Evolutionary conservation across 2,888 invertebrate species (phyloP).

Genomic region (Epinotia demarniana): DNA sequence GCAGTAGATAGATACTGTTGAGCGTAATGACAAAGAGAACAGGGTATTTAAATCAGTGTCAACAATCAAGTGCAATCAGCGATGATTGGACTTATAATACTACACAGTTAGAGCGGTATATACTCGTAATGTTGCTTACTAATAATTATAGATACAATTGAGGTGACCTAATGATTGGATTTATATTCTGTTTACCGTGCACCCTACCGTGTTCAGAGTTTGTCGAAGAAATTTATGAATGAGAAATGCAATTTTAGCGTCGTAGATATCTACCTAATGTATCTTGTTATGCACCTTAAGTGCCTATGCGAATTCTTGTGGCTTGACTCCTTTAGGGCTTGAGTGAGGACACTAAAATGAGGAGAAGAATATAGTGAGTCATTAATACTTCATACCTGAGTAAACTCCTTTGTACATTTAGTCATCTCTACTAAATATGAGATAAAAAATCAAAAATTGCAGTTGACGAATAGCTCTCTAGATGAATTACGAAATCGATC

Average conservation of each 20-base stretch:
- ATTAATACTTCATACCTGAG: no score
- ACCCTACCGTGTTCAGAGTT: neutral
- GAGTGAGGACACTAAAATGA: no score
- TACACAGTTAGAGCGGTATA: constrained; percentile 11
- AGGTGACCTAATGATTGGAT: neutral
- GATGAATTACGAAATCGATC: constrained; percentile 19
- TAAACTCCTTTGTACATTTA: neutral
- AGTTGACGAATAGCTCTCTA: neutral
- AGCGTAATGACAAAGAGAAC: constrained; percentile 25
- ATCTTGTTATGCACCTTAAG: no score
- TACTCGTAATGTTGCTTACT: neutral
- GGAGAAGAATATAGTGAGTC: no score
- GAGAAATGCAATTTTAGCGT: no score
- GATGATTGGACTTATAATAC: constrained; percentile 27
- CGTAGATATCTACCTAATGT: neutral
- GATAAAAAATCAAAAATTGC: neutral
- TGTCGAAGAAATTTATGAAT: neutral
- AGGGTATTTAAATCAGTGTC: constrained; percentile 31
- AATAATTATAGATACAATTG: neutral
- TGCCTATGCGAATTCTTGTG: no score
- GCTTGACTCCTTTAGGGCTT: no score
- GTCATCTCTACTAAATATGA: neutral
- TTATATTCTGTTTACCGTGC: neutral
- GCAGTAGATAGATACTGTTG: neutral
- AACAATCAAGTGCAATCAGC: constrained; percentile 35